phyloP scores from a whole-genome alignment of 2,113 vertebrate species.

The rabbit (Oryctolagus cuniculus) region mOryCun1.1 NC_091451.1:30531001-30531500 shows the following conservation, averaged over 20 bases:
- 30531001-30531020: background rate
- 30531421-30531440: background rate
- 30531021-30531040: background rate
- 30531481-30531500: background rate
- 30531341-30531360: background rate
- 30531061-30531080: background rate
- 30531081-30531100: background rate
- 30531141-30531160: background rate
- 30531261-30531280: background rate
- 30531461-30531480: background rate
- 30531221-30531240: background rate
- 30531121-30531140: background rate
- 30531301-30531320: background rate
- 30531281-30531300: background rate
- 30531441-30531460: background rate
- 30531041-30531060: background rate
- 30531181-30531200: background rate
- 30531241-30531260: background rate
- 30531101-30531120: background rate
- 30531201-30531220: background rate
- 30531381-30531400: background rate
- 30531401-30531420: background rate
- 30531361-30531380: background rate
- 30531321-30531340: background rate
- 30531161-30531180: background rate